Evolutionary conservation across 1,140 invertebrate species (phyloP).

Genomic region (Helicoverpa armigera): DNA sequence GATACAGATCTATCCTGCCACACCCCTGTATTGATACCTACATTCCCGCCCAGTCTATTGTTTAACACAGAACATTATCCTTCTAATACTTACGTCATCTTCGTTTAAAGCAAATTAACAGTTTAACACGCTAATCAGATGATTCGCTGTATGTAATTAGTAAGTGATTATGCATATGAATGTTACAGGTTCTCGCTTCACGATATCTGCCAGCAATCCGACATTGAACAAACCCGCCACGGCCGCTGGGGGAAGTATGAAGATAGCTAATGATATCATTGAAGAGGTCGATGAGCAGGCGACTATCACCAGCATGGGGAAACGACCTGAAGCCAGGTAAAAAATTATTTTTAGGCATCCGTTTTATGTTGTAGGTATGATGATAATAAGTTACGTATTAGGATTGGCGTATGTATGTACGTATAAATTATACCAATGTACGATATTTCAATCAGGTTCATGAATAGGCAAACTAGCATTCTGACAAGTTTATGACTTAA

Average conservation of each 20-base stretch:
- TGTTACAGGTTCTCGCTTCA: conserved; percentile 69
- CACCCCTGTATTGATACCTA: too few relatives aligned
- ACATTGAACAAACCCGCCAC: conserved; percentile 75
- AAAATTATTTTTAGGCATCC: not conserved
- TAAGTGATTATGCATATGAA: not conserved
- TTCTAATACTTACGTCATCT: conserved; percentile 13
- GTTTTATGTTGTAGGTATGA: too few relatives aligned
- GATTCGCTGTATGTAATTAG: not conserved
- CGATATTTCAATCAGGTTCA: too few relatives aligned
- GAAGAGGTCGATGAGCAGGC: conserved; percentile 94
- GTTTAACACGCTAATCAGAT: not conserved
- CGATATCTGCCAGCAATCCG: conserved; percentile 78
- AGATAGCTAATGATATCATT: conserved; percentile 92
- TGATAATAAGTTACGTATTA: not conserved
- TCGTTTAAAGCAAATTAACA: conserved; percentile 25
- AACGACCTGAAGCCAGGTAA: conserved; percentile 83
- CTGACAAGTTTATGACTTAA: not conserved
- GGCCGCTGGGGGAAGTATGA: conserved; percentile 88
- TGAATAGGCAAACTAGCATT: too few relatives aligned
- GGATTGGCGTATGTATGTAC: not conserved
- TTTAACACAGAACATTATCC: not conserved
- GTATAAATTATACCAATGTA: not conserved
- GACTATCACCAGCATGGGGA: conserved; percentile 91
- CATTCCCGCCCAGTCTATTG: too few relatives aligned
- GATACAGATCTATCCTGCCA: too few relatives aligned